Evolutionary conservation across 2,888 invertebrate species (phyloP).

Genomic region (Cacoxenus indagator): DNA sequence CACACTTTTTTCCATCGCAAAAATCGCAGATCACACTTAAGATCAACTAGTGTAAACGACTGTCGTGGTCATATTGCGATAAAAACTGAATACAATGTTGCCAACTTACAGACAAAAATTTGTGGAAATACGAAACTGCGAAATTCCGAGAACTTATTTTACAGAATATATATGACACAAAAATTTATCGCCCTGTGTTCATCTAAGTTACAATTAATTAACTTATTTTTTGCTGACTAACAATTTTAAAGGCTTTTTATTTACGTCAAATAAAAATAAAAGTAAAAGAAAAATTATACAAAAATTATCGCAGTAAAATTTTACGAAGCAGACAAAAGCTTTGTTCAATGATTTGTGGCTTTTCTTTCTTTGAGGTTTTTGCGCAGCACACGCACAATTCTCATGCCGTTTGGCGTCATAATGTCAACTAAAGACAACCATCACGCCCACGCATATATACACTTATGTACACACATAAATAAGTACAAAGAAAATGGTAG

Average conservation of each 20-base stretch:
- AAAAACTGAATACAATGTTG: no score
- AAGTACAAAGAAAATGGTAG: neutral
- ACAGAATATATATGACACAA: no score
- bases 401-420: no score
- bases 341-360: conserved; percentile 4
- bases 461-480: no score
- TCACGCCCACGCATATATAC: neutral
- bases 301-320: neutral
- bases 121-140: no score
- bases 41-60: no score
- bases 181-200: neutral
- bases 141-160: no score
- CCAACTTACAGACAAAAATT: no score
- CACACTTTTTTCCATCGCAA: no score
- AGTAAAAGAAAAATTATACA: neutral
- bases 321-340: neutral
- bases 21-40: no score
- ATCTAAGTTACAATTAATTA: neutral
- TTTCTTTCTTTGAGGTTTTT: neutral
- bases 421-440: neutral
- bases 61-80: no score
- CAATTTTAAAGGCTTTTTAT: neutral
- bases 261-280: no score
- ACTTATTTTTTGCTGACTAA: neutral
- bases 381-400: neutral